Base-by-base conservation (phyloP, 2,113 vertebrate species). In the Oceanites oceanicus region DNA sequence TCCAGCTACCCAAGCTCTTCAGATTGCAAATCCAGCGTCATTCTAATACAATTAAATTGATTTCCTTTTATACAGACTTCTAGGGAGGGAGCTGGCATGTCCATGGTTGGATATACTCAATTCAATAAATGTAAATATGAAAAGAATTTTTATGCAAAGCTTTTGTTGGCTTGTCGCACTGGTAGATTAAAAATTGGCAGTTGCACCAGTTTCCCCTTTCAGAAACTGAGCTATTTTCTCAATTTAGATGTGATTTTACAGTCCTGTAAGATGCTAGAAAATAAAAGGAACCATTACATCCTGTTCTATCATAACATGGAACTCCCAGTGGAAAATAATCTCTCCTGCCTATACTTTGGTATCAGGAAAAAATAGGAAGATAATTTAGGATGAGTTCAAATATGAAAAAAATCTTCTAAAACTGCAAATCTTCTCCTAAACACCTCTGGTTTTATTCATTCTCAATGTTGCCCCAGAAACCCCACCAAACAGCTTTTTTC, bases 131-230 rank as follows among this genome's bases (percentile, higher is more conserved):
- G 68, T 86, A 94, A 95, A 96, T 90, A 96, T 59, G 80, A 85
- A 47, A 94, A 91, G 86, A 94, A 96, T 94, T 95, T 95, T 96
- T 93, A 92, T 86, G 88, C 75, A 92, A 91, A 95, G 92, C 79
- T 96, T 96, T 94, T 93, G 79, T 93, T 96, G 96, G 94, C 95
- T 90, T 92, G 52, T 87, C 0, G 0, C 56, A 90, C 65, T 52
- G 13, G 23, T 82, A 59, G 76, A 95, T 90, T 97, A 93, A 93
- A 96, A 96, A 65, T 78, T 95, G 88, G 94, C 96, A 86, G 83
- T 75, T 93, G 21, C 32, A 65, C 10, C 23, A 23, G 55, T 95
- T 96, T 94, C 72, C 63, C 92, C 44, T 92, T 93, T 92, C 83
- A 94, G 79, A 77, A 94, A 86, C 61, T 14, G 52, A 96, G 67